phyloP scores from a whole-genome alignment of 2,113 vertebrate genomes.

The Struthidea cinerea region DNA sequence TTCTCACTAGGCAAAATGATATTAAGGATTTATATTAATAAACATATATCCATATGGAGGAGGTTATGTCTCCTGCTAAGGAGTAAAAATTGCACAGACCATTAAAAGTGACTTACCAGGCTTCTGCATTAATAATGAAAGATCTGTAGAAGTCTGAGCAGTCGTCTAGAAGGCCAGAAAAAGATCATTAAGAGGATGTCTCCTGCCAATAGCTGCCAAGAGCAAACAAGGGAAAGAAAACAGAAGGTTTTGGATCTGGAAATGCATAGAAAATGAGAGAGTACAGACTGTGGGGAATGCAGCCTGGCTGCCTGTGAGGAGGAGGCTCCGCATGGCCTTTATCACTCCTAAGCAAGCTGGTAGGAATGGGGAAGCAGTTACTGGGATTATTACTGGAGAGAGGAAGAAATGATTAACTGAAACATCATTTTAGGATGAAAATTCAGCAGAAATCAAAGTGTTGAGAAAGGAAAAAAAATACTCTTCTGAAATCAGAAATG shows the following conservation, averaged over 20 bases:
- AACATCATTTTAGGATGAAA: not conserved
- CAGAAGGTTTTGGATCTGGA: slow-evolving; percentile 47
- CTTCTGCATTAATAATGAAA: slow-evolving; percentile 56
- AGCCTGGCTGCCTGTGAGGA: not conserved
- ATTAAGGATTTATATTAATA: slow-evolving; percentile 56
- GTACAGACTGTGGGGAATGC: not conserved
- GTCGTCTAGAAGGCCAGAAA: slow-evolving; percentile 44
- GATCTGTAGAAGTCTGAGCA: slow-evolving; percentile 51
- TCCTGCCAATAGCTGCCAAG: slow-evolving; percentile 58
- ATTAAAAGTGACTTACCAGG: slow-evolving; percentile 53
- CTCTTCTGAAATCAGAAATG: not conserved
- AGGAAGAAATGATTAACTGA: not conserved
- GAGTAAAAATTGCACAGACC: slow-evolving; percentile 40
- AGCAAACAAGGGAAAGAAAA: slow-evolving; percentile 54
- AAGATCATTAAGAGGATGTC: slow-evolving; percentile 55
- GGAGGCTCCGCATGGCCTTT: not conserved
- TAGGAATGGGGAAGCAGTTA: not conserved
- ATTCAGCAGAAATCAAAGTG: not conserved
- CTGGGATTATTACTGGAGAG: not conserved
- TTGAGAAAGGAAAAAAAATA: not conserved
- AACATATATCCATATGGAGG: slow-evolving; percentile 41
- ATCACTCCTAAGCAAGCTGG: not conserved
- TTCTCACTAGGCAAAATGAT: not conserved
- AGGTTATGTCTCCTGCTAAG: slow-evolving; percentile 34
- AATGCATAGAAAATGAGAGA: slow-evolving; percentile 34